These are phyloP conservation scores for Coptodon bakossiorum DNA, from an alignment of 2,113 vertebrate genomes.

Conservation along the genomic window DNA sequence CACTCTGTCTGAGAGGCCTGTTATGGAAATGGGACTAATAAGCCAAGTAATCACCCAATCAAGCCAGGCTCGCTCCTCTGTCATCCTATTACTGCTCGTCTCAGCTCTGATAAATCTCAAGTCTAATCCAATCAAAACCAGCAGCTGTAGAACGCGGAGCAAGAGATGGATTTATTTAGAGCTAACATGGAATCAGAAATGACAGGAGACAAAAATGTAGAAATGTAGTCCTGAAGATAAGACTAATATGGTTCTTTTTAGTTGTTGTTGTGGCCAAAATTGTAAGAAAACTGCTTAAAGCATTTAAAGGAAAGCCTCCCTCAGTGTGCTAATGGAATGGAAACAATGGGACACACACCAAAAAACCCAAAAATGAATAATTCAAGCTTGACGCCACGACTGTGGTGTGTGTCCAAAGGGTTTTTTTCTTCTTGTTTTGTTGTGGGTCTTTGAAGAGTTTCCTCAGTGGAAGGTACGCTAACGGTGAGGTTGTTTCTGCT, in stretches of 20 bases:
- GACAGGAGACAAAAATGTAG: neutral
- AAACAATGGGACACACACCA: neutral
- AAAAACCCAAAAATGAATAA: neutral
- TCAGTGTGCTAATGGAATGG: neutral
- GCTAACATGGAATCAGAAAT: constrained; percentile 2
- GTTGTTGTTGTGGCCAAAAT: neutral
- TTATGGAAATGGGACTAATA: constrained; percentile 40
- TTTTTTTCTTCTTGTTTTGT: constrained; percentile 2
- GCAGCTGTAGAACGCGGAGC: constrained; percentile 31
- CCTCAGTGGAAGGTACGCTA: constrained; percentile 1
- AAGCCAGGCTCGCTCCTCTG: neutral
- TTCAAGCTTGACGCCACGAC: neutral
- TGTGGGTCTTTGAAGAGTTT: neutral
- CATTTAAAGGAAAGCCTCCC: neutral
- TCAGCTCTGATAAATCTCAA: constrained; percentile 42
- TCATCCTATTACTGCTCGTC: constrained; percentile 41
- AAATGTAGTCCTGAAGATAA: neutral
- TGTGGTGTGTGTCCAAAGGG: neutral
- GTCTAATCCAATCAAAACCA: constrained; percentile 48
- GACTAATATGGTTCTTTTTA: neutral
- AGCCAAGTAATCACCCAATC: constrained; percentile 54
- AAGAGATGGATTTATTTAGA: constrained; percentile 24
- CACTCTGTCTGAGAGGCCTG: neutral
- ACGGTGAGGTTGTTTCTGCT: constrained; percentile 2
- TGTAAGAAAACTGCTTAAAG: neutral